A percentile compares a stretch with the other conserved stretches of the same genome.
Conservation (phyloP, 2,888 invertebrate species). For the Trisateles emortualis region DNA sequence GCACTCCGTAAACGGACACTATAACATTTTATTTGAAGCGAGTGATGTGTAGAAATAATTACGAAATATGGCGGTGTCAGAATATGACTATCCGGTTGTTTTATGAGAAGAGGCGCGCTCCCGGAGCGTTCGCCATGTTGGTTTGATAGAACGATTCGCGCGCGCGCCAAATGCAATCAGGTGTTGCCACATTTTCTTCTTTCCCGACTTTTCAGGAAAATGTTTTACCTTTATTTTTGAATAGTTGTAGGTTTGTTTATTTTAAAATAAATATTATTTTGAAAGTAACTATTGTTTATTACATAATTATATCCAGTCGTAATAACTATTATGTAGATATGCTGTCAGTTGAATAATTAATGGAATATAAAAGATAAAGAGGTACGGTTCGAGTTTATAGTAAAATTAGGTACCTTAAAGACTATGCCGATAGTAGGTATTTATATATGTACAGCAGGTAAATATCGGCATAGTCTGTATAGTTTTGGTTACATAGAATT, state of each 20-base stretch:
- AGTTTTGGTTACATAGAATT: no score
- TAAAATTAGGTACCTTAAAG: no score
- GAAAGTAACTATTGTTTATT: not conserved
- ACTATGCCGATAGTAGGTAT: no score
- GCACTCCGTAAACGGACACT: slow-evolving; percentile 59
- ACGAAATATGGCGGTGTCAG: slow-evolving; percentile 46
- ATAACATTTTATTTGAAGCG: slow-evolving; percentile 72
- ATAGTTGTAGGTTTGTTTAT: not conserved
- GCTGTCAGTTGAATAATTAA: no score
- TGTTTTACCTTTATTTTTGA: not conserved
- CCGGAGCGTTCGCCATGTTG: slow-evolving; percentile 78
- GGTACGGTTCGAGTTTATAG: no score
- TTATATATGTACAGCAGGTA: no score
- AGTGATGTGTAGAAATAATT: slow-evolving; percentile 36
- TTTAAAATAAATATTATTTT: not conserved
- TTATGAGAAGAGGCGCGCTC: slow-evolving; percentile 76
- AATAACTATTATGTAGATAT: no score
- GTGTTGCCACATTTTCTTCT: slow-evolving; percentile 52
- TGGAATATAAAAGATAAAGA: no score
- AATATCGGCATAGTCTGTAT: no score
- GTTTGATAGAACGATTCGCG: slow-evolving; percentile 76
- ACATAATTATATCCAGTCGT: no score
- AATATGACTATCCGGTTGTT: slow-evolving; percentile 59
- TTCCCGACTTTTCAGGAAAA: slow-evolving; percentile 15
- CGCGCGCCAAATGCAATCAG: slow-evolving; percentile 76